Evolutionary conservation across 2,113 vertebrate genomes (phyloP), one percentile per base, ranked within the genome.

Genomic region (Lagopus muta): DNA sequence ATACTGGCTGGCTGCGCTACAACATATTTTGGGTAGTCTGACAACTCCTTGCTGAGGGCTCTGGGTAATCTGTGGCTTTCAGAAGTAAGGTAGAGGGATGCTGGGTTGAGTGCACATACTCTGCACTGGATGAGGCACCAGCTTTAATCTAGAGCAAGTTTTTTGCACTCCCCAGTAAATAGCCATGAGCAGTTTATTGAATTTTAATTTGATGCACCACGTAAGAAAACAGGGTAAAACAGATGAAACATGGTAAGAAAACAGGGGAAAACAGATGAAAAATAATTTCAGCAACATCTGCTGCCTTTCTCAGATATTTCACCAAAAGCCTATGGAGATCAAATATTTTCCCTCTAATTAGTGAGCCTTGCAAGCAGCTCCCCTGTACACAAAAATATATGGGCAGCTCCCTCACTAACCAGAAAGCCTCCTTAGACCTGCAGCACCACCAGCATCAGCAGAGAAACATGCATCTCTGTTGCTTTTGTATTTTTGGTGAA

Each of bases 311-410:
- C 60, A 94, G 69, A 64, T 80, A 77, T 54, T 84, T 79, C 92
- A 94, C 89, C 65, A 87, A 91, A 89, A 92, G 75, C 67, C 82
- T 50, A 13, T 1, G 4, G 76, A 93, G 89, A 92, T 92, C 87
- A 94, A 95, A 95, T 83, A 71, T 77, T 93, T 94, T 43, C 52
- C 88, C 80, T 80, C 91, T 94, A 95, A 94, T 96, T 93, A 97
- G 52, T 74, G 57, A 2, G 1, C 30, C 64, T 82, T 0, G 0
- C 0, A 1, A 91, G 82, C 75, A 77, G 47, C 40, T 95, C 55
- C n/a, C 54, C 58, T 76, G 48, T 74, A 79, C 45, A 61, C 74
- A 84, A 57, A 92, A 89, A 69, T 30, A 43, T 6, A 52, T 34
- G 10, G 4, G 58, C 66, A 40, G 54, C 75, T 67, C 48, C 75